Conservation (phyloP, 1,140 invertebrate species). For the Lordiphosa collinella region DNA sequence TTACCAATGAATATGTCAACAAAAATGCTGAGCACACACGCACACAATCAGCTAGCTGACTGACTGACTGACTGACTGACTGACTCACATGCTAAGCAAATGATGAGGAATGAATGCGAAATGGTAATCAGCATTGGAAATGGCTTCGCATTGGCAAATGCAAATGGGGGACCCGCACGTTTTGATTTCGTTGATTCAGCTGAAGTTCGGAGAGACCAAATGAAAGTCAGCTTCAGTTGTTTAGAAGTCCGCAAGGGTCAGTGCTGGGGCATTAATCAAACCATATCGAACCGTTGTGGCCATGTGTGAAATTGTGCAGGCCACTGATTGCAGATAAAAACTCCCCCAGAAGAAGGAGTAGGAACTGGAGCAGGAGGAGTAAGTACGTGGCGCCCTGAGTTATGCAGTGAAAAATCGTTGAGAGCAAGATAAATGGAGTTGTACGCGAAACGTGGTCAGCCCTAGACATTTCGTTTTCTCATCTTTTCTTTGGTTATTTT, state of each 20-base stretch:
- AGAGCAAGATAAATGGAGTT: constrained; percentile 57
- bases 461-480: neutral
- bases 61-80: constrained; percentile 30
- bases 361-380: constrained; percentile 9
- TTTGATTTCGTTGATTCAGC: constrained; percentile 51
- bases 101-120: constrained; percentile 75
- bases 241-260: constrained; percentile 27
- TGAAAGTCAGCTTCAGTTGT: constrained; percentile 45
- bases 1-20: constrained; percentile 74
- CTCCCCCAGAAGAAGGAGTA: neutral
- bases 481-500: neutral
- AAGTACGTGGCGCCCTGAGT: constrained; percentile 57
- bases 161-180: constrained; percentile 40
- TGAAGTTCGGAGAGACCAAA: constrained; percentile 31
- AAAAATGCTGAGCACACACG: constrained; percentile 50
- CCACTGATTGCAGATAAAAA: constrained; percentile 64
- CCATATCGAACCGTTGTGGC: constrained; percentile 55
- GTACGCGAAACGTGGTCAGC: constrained; percentile 36
- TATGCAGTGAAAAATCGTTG: constrained; percentile 69
- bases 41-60: constrained; percentile 60
- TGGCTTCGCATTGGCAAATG: constrained; percentile 31
- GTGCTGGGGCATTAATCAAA: constrained; percentile 64
- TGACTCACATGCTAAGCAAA: constrained; percentile 72
- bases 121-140: constrained; percentile 74
- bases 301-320: constrained; percentile 68